A percentile compares a stretch with the other conserved stretches of the same genome.
Conservation (phyloP, 2,797 vertebrate genomes). For the Luscinia megarhynchos region DNA sequence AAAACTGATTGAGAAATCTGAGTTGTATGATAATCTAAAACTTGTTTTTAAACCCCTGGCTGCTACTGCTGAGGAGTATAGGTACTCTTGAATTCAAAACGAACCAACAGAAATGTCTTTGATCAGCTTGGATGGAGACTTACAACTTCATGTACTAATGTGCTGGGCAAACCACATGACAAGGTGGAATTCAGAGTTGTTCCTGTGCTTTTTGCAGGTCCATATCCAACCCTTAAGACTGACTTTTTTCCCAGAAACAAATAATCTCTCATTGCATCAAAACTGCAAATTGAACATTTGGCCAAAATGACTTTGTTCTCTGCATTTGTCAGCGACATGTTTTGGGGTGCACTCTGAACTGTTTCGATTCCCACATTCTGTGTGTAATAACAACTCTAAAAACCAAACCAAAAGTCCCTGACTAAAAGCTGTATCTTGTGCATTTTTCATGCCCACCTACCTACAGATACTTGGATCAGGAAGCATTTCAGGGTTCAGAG, state of each 20-base stretch:
- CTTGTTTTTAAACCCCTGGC: not conserved
- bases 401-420: not conserved
- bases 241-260: not conserved
- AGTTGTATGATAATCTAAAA: not conserved
- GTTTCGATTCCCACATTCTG: not conserved
- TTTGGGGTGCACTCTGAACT: not conserved
- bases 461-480: not conserved
- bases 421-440: not conserved
- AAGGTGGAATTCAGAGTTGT: not conserved
- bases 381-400: not conserved
- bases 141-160: rapidly evolving
- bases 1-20: not conserved
- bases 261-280: rapidly evolving
- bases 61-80: not conserved
- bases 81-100: not conserved
- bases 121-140: not conserved
- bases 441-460: no score
- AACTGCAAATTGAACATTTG: not conserved
- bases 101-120: not conserved
- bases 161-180: rapidly evolving
- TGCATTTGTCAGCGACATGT: not conserved
- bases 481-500: not conserved
- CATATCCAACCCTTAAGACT: not conserved
- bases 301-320: not conserved
- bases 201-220: not conserved